A percentile compares a stretch with the other conserved stretches of the same genome.
Conservation (phyloP, 2,888 invertebrate species). For the Netelia inedita region DNA sequence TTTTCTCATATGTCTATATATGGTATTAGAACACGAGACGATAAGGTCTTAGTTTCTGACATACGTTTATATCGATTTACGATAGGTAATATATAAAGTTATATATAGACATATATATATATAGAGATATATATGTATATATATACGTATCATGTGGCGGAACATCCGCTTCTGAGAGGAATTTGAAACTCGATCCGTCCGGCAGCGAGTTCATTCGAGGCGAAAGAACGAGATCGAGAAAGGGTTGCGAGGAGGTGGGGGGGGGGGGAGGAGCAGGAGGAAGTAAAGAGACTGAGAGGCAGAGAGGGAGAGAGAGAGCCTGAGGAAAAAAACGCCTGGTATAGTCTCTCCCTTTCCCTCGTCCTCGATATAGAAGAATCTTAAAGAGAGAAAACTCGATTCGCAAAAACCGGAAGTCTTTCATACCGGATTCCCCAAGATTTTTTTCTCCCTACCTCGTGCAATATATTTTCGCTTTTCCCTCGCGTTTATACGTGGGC, state of each 20-base stretch:
- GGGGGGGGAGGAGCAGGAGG: slow-evolving; percentile 3
- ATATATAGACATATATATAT: background rate
- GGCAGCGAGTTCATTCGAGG: background rate
- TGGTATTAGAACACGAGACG: slow-evolving; percentile 10
- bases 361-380: slow-evolving; percentile 52
- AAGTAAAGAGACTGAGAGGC: background rate
- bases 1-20: too few species aligned
- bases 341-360: background rate
- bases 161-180: slow-evolving; percentile 51
- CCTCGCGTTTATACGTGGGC: too few species aligned
- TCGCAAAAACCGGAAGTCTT: slow-evolving; percentile 49
- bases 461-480: background rate
- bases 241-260: background rate
- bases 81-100: background rate
- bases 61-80: slow-evolving; percentile 34
- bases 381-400: slow-evolving; percentile 40
- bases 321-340: too few species aligned
- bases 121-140: background rate
- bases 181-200: slow-evolving; percentile 59
- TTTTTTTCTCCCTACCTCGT: background rate
- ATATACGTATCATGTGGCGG: slow-evolving; percentile 16
- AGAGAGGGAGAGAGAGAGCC: too few species aligned
- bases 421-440: slow-evolving; percentile 35
- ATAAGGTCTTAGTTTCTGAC: slow-evolving; percentile 26
- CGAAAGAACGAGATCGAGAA: too few species aligned